Percentiles rank a stretch among this genome's conserved stretches.
phyloP scores from a whole-genome alignment of 2,888 invertebrate genomes.

The Diabrotica balteata region DNA sequence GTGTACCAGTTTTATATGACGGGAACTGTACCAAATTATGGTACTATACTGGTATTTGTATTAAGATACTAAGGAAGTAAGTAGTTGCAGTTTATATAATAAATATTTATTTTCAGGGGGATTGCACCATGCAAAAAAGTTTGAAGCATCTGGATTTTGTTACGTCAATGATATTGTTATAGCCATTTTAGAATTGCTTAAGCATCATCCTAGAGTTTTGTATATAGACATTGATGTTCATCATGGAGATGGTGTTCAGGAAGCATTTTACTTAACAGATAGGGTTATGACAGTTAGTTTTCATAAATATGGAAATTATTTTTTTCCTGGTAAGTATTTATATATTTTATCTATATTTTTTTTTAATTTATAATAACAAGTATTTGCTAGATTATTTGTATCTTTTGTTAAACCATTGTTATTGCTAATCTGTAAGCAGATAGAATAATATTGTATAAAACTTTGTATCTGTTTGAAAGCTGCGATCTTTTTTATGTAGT shows the following conservation, averaged over 20 bases:
- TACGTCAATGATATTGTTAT: slow-evolving; percentile 99
- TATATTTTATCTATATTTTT: not conserved
- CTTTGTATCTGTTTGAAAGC: no score
- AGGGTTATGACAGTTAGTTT: slow-evolving; percentile 99
- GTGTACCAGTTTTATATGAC: no score
- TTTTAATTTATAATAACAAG: not conserved
- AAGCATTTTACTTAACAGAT: slow-evolving; percentile 96
- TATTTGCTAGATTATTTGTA: not conserved
- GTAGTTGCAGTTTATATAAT: no score
- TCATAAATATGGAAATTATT: slow-evolving; percentile 97
- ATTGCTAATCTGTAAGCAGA: no score
- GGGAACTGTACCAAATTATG: no score
- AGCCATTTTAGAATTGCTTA: slow-evolving; percentile 92
- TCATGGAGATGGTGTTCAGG: slow-evolving; percentile 96
- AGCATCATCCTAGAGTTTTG: slow-evolving; percentile 91
- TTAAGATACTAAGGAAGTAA: no score
- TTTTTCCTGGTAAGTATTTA: slow-evolving; percentile 81
- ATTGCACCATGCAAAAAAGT: slow-evolving; percentile 98
- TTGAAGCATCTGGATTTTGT: slow-evolving; percentile 98
- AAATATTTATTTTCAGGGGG: slow-evolving; percentile 66
- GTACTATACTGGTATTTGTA: no score
- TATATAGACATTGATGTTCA: slow-evolving; percentile 99
- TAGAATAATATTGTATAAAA: no score
- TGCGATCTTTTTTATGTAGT: no score
- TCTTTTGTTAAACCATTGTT: no score